Evolutionary conservation across 2,113 vertebrate genomes (phyloP), one percentile per base, ranked within the genome.

Genomic region (Dromiciops gliroides): DNA sequence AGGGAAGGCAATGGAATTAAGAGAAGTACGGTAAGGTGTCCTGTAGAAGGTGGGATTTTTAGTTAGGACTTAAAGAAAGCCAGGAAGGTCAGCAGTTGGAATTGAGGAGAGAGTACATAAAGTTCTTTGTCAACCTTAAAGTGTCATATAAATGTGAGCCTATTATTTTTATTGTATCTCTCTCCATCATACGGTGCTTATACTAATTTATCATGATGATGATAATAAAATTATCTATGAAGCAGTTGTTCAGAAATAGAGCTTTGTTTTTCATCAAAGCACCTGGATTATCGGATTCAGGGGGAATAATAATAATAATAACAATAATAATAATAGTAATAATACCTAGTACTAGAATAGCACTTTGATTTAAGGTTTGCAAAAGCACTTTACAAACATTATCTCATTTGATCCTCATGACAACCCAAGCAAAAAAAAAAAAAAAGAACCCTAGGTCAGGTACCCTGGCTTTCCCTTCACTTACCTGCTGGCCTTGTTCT

Each of bases 401-500:
- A 44, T 83, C n/a, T 44, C 56, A 67, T 14, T 67, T 67, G 11
- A 67, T 37, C 31, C 56, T 67, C n/a, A 83, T 16, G 44, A 83
- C n/a, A 83, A 23, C n/a, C 37, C 67, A 44, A 7, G 6, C n/a
- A n/a, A n/a, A n/a, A n/a, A n/a, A n/a, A n/a, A n/a, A n/a, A n/a
- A n/a, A n/a, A n/a, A n/a, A n/a, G n/a, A n/a, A n/a, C 67, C 14
- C 67, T 7, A 44, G 16, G 67, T 22, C 16, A 19, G 37, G 37
- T 75, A 22, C 6, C 44, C n/a, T 83, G n/a, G 22, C 56, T 44
- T 11, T 4, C 23, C 31, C 91, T 89, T 56, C 97, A 92, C 97
- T 95, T 97, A 99, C 99, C 99, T 99, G 99, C 98, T 99, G 97
- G 10, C 99, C 99, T 98, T 99, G 99, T 97, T 99, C 99, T 94